These are phyloP conservation scores for Drosophila subquinaria DNA, from an alignment of 2,888 invertebrate genomes.

Conservation along the genomic window DNA sequence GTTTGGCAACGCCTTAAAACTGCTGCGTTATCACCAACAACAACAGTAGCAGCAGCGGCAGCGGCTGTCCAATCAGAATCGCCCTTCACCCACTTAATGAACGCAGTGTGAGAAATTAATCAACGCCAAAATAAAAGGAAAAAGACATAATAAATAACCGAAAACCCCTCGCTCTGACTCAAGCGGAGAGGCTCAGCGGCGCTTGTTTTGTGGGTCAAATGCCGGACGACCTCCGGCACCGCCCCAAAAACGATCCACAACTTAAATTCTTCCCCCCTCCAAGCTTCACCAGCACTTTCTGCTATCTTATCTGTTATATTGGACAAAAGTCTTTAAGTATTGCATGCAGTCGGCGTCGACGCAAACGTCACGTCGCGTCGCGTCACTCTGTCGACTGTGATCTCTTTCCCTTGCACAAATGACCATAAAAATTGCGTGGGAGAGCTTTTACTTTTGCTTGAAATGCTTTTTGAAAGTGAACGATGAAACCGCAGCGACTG, in stretches of 20 bases:
- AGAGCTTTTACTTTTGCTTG: slow-evolving; percentile 68
- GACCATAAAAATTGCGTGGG: slow-evolving; percentile 56
- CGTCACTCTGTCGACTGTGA: slow-evolving; percentile 19
- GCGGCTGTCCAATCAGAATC: slow-evolving; percentile 36
- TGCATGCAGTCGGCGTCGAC: slow-evolving; percentile 37
- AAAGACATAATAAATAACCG: neutral
- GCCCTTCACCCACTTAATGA: slow-evolving; percentile 69
- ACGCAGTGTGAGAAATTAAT: slow-evolving; percentile 47
- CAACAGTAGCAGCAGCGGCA: neutral
- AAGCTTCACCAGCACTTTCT: slow-evolving; percentile 16
- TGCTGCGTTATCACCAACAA: slow-evolving; percentile 23
- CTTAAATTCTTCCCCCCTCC: neutral
- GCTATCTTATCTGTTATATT: slow-evolving; percentile 59
- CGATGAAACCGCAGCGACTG: slow-evolving; percentile 1
- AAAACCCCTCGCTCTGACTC: slow-evolving; percentile 8
- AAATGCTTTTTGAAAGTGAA: slow-evolving; percentile 62
- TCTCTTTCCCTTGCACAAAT: slow-evolving; percentile 50
- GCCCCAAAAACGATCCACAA: slow-evolving; percentile 36
- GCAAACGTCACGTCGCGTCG: slow-evolving; percentile 15
- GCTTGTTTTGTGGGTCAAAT: slow-evolving; percentile 57
- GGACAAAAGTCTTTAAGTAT: slow-evolving; percentile 28
- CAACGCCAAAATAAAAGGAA: slow-evolving; percentile 27
- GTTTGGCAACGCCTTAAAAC: slow-evolving; percentile 48
- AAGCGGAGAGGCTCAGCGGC: neutral
- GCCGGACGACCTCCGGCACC: slow-evolving; percentile 49